phyloP scores from a whole-genome alignment of 2,888 invertebrate genomes.

The Amphipoea lucens region DNA sequence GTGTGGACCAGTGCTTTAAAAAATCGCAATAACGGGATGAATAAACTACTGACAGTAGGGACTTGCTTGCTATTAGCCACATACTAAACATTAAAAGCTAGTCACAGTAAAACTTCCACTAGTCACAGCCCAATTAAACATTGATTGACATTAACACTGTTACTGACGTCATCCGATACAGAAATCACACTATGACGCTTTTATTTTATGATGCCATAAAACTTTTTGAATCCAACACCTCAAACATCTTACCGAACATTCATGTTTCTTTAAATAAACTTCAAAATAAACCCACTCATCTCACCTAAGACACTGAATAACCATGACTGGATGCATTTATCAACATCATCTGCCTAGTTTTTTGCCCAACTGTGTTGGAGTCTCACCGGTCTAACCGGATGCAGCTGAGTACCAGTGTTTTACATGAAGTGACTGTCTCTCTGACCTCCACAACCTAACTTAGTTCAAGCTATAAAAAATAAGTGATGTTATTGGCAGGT shows the following conservation, averaged over 20 bases:
- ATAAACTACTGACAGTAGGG: not conserved
- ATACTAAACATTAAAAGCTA: not conserved
- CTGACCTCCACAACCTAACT: not conserved
- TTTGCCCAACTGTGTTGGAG: not conserved
- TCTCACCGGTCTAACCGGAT: not conserved
- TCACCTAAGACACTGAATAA: constrained; percentile 7
- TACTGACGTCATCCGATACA: constrained; percentile 33
- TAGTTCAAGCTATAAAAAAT: too few relatives aligned
- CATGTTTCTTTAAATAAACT: constrained; percentile 34
- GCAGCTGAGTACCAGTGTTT: not conserved
- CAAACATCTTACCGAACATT: constrained; percentile 34
- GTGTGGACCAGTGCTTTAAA: too few relatives aligned
- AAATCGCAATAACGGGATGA: not conserved
- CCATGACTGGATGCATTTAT: not conserved
- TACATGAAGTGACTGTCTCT: not conserved
- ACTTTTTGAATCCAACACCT: constrained; percentile 35
- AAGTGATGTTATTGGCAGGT: too few relatives aligned
- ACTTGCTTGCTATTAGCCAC: not conserved
- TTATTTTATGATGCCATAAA: constrained; percentile 48
- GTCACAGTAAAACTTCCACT: too few relatives aligned
- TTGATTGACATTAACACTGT: constrained; percentile 33
- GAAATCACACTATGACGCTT: constrained; percentile 33
- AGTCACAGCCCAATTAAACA: not conserved
- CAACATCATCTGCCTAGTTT: not conserved
- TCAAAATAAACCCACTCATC: constrained; percentile 10